Evolutionary conservation across 1,140 invertebrate species (phyloP), one percentile per base, ranked within the genome.

Genomic region (Lerema accius): DNA sequence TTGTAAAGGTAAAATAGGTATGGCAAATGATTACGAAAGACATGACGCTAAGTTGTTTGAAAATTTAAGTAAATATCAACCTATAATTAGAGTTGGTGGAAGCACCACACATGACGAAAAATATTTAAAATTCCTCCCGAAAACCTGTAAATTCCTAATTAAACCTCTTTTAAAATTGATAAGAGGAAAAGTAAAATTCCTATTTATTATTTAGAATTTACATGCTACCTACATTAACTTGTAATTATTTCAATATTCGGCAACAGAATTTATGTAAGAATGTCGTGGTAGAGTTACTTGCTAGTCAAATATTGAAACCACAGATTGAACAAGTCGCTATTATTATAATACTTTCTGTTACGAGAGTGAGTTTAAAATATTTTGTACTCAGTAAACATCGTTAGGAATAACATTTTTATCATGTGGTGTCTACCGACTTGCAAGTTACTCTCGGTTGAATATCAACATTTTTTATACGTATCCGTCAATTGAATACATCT

Each of bases 261-360:
- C 51, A 55, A 55, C 51, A 55, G 51, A 55, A 55, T 55, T 55
- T 55, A 55, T 55, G 51, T 55, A 55, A 55, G 51, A 55, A 55
- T 55, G 51, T 23, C 51, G 37, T 28, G 17, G 17, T 55, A 43
- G 11, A 53, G 50, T 42, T 3, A 26, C 19, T 26, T 37, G 35
- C 50, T 42, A 23, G 37, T 53, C 15, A 15, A 46, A 19, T 23
- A 46, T 19, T 23, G 14, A 32, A 32, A 32, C 28, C 28, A 7
- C 28, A 32, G 28, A 32, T 32, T 32, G 9, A 32, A 7, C 6
- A 32, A 32, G 2, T n/a, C n/a, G n/a, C n/a, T n/a, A n/a, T n/a
- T n/a, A n/a, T 3, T 3, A 23, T 23, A 23, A 23, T 23, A 23
- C 5, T 23, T 3, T 23, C 19, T 23, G 19, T 23, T 5, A 23